Percentiles rank a stretch among this genome's conserved stretches.
phyloP scores from a whole-genome alignment of 2,113 vertebrate genomes.

The Sialia sialis region DNA sequence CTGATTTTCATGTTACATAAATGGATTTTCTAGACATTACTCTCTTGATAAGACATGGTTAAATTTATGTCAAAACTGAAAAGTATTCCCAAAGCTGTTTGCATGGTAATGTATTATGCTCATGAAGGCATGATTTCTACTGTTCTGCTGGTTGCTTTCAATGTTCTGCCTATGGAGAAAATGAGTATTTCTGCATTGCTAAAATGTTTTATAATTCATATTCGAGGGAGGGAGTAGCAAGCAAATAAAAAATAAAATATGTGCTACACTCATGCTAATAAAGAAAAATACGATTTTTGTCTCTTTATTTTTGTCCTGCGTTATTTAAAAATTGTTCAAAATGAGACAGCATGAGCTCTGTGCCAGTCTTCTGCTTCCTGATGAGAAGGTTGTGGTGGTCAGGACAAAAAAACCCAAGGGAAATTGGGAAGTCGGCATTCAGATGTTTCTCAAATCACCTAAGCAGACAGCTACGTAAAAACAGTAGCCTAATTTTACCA shows the following conservation, averaged over 20 bases:
- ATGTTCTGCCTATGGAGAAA: neutral
- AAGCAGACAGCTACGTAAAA: neutral
- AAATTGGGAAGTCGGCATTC: neutral
- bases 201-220: neutral
- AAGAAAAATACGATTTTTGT: neutral
- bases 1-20: neutral
- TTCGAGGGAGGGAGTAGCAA: neutral
- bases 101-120: neutral
- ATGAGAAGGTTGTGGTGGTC: neutral
- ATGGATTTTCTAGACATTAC: neutral
- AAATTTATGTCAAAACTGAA: conserved; percentile 30
- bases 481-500: neutral
- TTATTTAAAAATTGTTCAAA: neutral
- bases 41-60: neutral
- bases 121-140: neutral
- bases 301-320: neutral
- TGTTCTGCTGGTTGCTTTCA: neutral
- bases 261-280: neutral
- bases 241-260: neutral
- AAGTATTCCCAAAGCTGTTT: neutral
- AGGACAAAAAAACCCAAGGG: neutral
- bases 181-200: neutral
- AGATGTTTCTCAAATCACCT: neutral
- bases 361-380: neutral
- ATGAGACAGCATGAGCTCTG: neutral